These are phyloP conservation scores for Climacteris rufus DNA, from an alignment of 2,113 vertebrate genomes.

Conservation along the genomic window DNA sequence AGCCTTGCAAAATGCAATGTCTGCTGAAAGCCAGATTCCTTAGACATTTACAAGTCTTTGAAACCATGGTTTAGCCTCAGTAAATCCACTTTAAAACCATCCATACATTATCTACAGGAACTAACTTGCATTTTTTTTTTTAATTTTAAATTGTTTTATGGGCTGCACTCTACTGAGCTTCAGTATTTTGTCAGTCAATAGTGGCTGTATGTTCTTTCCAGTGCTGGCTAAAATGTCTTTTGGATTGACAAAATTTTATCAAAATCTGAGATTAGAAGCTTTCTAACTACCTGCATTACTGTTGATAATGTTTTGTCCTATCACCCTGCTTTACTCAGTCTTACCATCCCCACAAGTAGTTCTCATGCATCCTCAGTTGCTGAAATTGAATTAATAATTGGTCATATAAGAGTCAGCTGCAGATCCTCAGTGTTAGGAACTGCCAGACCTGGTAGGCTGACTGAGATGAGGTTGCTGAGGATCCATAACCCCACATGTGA, in stretches of 20 bases:
- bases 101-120: not conserved
- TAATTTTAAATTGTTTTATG: not conserved
- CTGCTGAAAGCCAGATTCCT: not conserved
- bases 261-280: not conserved
- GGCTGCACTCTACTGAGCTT: not conserved
- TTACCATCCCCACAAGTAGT: not conserved
- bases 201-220: not conserved
- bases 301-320: not conserved
- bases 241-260: not conserved
- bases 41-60: not conserved
- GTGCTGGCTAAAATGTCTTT: not conserved
- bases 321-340: not conserved
- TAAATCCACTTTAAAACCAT: not conserved
- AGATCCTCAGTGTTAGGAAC: not conserved
- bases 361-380: fast-evolving
- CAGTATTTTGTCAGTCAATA: not conserved
- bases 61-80: not conserved
- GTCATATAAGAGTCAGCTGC: not conserved
- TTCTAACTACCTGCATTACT: not conserved
- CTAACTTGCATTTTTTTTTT: not conserved
- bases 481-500: not conserved
- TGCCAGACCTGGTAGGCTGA: not conserved
- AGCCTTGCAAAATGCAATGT: not conserved
- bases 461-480: not conserved
- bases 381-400: not conserved